Evolutionary conservation across 1,140 invertebrate genomes (phyloP).

Genomic region (Frieseomelitta varia): DNA sequence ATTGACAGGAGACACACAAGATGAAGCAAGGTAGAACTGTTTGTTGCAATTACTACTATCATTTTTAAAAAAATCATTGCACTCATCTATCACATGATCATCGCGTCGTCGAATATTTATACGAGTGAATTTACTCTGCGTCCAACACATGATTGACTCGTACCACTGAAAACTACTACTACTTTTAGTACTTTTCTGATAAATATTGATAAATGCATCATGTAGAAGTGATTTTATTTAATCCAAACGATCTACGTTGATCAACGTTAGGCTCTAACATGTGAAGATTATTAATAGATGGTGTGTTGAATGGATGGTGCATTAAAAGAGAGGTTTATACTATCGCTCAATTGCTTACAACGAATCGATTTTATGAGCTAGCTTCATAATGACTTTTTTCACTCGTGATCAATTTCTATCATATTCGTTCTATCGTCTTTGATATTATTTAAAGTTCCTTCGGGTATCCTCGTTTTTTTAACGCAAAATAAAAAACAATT

Average conservation of each 20-base stretch:
- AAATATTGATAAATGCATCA: not conserved
- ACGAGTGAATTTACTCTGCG: not conserved
- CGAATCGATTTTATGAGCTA: conserved; percentile 1
- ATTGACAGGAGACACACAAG: conserved; percentile 48
- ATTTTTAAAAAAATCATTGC: not conserved
- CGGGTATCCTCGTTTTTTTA: not conserved
- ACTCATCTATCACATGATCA: not conserved
- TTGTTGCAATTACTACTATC: not conserved
- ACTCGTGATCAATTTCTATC: not conserved
- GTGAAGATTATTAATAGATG: no score
- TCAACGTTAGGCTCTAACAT: not conserved
- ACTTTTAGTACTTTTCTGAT: not conserved
- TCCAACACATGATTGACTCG: not conserved
- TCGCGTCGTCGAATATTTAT: not conserved
- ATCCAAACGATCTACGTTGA: not conserved
- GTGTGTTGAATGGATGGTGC: no score
- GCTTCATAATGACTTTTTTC: not conserved
- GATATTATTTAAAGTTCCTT: not conserved
- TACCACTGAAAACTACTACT: not conserved
- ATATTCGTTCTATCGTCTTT: not conserved
- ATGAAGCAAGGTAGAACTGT: conserved; percentile 30
- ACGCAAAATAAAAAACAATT: not conserved
- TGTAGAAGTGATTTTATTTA: not conserved
- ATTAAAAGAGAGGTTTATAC: not conserved
- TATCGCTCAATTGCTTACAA: not conserved